Base-by-base conservation (phyloP, 2,888 invertebrate species). In the Leptinotarsa peninsularis region DNA sequence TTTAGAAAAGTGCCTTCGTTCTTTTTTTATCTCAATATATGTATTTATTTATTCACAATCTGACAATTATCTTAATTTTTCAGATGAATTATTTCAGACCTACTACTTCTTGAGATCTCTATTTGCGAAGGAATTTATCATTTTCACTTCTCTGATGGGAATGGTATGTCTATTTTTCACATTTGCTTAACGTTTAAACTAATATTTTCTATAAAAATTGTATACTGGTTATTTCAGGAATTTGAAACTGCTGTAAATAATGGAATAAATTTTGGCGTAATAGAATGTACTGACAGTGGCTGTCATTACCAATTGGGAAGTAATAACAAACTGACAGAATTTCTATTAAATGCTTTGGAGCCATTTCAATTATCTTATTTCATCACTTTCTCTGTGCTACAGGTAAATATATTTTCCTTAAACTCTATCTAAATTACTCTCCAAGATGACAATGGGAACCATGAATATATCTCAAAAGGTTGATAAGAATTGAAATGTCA, bases 41-140 rank as follows among this genome's bases (percentile, higher is more conserved):
- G 0, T 33, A 33, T 4, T 5, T 33, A 33, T 33, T 4, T 33
- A 33, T 33, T 33, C 33, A 33, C 1, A 23, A 23, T 23, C 23
- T 23, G 23, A 0, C 0, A 33, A 33, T 33, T 33, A 33, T 33
- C 4, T 33, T 33, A 7, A 83, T 82, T 81, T 73, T 89, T 75
- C 88, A 92, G 92, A 89, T 82, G 86, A 88, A 78, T 85, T 92
- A 76, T 87, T 86, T 74, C 82, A 83, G n/a, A 87, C 89, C 74
- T 92, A 90, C 83, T 84, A 84, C 70, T 88, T 87, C 79, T 80
- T 91, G 69, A 88, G 93, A 82, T 88, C 87, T 81, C 84, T 94
- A 71, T 90, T 94, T 67, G 89, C 90, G 71, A 89, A 91, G 82
- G 94, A 94, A 86, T 94, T 94, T 87, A 91, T 93, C 73, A 89